Evolutionary conservation across 2,797 vertebrate species (phyloP).

Genomic region (Anolis apletophallus): DNA sequence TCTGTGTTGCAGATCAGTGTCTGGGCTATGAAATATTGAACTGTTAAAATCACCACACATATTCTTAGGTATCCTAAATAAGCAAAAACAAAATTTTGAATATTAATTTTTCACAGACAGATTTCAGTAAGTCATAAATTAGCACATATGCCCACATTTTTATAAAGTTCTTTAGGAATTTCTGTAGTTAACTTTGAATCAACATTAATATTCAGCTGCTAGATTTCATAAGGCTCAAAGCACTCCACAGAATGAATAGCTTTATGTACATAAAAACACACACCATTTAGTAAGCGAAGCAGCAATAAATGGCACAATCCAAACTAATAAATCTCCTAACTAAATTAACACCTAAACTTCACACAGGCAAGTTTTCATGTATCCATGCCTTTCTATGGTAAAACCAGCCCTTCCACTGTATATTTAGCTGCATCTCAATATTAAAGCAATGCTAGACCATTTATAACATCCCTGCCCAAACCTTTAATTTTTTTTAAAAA

Average conservation of each 20-base stretch:
- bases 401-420: neutral
- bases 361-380: neutral
- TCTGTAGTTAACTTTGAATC: constrained; percentile 14
- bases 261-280: neutral
- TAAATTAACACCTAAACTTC: neutral
- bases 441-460: neutral
- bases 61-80: neutral
- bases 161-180: neutral
- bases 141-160: neutral
- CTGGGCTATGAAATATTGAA: neutral
- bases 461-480: neutral
- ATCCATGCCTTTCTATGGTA: neutral
- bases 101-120: neutral
- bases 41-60: neutral
- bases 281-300: neutral
- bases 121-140: neutral
- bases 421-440: constrained; percentile 29
- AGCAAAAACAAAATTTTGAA: neutral
- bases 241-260: constrained; percentile 5
- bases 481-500: neutral
- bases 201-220: neutral
- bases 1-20: neutral
- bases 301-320: neutral
- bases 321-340: constrained; percentile 8
- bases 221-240: neutral